phyloP scores from a whole-genome alignment of 2,113 vertebrate genomes.

The Seriola aureovittata region DNA sequence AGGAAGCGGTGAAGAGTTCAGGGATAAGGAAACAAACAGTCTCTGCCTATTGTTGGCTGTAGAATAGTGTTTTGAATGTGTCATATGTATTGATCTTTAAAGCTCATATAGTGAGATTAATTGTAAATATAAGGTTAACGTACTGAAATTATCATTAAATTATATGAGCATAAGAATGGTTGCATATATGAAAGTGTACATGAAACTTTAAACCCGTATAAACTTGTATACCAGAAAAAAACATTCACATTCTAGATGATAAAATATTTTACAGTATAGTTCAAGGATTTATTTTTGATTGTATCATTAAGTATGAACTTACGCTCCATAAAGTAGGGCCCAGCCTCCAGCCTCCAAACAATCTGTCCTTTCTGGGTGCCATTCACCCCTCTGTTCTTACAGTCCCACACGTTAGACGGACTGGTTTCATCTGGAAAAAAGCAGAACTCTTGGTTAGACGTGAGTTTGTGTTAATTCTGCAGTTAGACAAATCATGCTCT shows the following conservation, averaged over 20 bases:
- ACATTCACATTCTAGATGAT: not conserved
- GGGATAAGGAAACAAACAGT: not conserved
- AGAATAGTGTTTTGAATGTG: not conserved
- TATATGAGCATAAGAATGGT: not conserved
- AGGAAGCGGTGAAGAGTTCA: slow-evolving; percentile 49
- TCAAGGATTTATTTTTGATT: not conserved
- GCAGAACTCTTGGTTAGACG: not conserved
- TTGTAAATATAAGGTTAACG: not conserved
- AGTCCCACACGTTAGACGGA: slow-evolving; percentile 99
- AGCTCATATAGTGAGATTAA: not conserved
- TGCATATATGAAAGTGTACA: not conserved
- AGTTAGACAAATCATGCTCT: not conserved
- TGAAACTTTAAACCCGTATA: not conserved
- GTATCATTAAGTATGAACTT: slow-evolving; percentile 75
- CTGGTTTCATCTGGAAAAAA: slow-evolving; percentile 93
- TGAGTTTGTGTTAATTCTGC: not conserved
- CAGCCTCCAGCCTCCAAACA: slow-evolving; percentile 95
- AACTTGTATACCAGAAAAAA: not conserved
- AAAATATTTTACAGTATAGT: not conserved
- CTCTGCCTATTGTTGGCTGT: not conserved
- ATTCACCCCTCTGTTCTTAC: slow-evolving; percentile 98
- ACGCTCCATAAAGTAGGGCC: slow-evolving; percentile 99
- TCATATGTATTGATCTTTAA: not conserved
- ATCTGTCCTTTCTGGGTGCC: slow-evolving; percentile 98
- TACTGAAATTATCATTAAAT: not conserved